Conservation (phyloP, 2,113 vertebrate species). For the Muntiacus muntjak region DNA sequence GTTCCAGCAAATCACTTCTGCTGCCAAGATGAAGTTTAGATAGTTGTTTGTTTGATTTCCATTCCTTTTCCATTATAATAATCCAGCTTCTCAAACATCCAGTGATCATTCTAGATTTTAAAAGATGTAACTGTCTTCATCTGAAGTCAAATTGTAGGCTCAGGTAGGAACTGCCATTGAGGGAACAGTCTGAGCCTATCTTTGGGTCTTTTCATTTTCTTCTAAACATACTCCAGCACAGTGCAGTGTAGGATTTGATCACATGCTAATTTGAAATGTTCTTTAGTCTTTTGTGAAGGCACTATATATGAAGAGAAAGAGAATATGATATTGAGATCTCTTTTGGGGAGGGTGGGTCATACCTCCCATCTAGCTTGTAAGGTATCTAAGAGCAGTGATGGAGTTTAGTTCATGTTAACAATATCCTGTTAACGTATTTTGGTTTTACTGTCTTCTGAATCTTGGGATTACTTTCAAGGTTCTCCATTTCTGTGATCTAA, state of each 20-base stretch:
- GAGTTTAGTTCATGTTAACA: slow-evolving; percentile 17
- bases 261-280: not conserved
- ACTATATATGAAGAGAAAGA: not conserved
- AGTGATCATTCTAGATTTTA: not conserved
- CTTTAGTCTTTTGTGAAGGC: slow-evolving; percentile 11
- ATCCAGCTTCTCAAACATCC: not conserved
- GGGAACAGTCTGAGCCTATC: not conserved
- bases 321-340: not conserved
- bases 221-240: not conserved
- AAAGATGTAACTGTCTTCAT: not conserved
- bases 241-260: not conserved
- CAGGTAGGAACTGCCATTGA: not conserved
- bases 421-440: slow-evolving; percentile 23
- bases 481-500: slow-evolving; percentile 13
- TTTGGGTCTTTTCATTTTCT: slow-evolving; percentile 6
- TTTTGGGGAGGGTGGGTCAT: not conserved
- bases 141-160: not conserved
- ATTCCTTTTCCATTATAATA: not conserved
- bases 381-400: not conserved
- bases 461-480: slow-evolving; percentile 49
- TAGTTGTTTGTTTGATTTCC: slow-evolving; percentile 28
- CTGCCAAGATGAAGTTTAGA: not conserved
- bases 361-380: not conserved
- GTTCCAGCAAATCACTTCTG: slow-evolving; percentile 3
- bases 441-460: slow-evolving; percentile 35